Base-by-base conservation (phyloP, 1,140 invertebrate genomes). In the Bombus balteatus region DNA sequence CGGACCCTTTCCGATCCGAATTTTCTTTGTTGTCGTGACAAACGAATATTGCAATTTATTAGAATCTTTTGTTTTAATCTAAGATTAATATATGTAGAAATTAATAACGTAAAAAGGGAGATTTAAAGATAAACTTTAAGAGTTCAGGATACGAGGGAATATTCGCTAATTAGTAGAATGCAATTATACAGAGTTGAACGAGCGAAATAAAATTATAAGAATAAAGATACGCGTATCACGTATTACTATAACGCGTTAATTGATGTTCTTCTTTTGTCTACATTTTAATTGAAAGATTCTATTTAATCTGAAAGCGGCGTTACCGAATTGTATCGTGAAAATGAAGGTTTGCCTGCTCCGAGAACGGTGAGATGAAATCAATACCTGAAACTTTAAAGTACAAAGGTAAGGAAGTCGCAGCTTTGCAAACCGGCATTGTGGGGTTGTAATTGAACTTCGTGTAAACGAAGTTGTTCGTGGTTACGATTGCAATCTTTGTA, bases 401-500 rank as follows among this genome's bases (percentile, higher is more conserved):
- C 74, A 59, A 76, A 76, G 53, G 53, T 59, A 59, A 59, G 74
- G 74, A 37, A 59, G 74, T 59, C 25, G 74, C 74, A 59, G 74
- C 74, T 76, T 76, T 59, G 74, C 37, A 59, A 76, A 34, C 53
- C 34, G 47, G 74, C 53, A 59, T 76, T 76, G 74, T 76, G 25
- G 74, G 8, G 1, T 34, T 37, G 74, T 76, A 59, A 76, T 76
- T 59, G 74, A 76, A 59, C 74, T 53, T 66, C 12, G 34, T 59
- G 39, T 34, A 39, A 59, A 76, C 37, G 74, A 76, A 76, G 53
- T 53, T 75, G 73, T 37, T 76, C 47, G 22, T n/a, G 43, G 47
- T 25, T 15, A 25, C 73, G 73, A 75, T 75, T 37, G 32, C 73
- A 59, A 76, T 76, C 74, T 59, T 76, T 39, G 74, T 18, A 76